Evolutionary conservation across 2,797 vertebrate genomes (phyloP).

Genomic region (Spatula clypeata): DNA sequence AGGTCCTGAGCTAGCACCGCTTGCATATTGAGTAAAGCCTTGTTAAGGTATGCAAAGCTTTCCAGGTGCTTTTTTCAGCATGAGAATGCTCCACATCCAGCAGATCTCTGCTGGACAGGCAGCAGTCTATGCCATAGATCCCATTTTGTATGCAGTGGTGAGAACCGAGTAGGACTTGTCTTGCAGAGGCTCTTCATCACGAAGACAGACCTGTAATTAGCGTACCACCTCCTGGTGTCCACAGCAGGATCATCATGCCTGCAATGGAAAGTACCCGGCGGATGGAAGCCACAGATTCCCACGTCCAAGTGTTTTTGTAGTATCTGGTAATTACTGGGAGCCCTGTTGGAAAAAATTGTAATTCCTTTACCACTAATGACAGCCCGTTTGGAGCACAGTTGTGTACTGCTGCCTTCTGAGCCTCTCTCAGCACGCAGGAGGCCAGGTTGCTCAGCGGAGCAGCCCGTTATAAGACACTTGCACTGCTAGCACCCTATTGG

Average conservation of each 20-base stretch:
- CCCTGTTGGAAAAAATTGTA: background rate
- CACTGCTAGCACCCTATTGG: background rate
- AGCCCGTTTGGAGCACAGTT: background rate
- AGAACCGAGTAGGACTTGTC: fast-evolving
- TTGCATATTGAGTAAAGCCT: background rate
- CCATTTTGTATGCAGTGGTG: background rate
- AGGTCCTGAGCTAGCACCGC: background rate
- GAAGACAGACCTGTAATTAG: conserved; percentile 13
- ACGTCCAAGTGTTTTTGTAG: background rate
- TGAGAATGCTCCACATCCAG: background rate
- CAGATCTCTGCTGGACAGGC: background rate
- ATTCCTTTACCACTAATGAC: background rate
- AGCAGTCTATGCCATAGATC: background rate
- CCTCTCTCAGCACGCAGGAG: fast-evolving
- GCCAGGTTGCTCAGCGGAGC: background rate
- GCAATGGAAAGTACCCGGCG: background rate
- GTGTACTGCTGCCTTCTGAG: background rate
- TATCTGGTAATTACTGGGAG: conserved; percentile 12
- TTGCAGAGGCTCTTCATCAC: background rate
- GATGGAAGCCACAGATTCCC: conserved; percentile 8
- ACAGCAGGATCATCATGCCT: background rate
- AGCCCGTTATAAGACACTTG: fast-evolving
- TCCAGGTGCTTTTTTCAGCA: background rate
- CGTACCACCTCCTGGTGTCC: background rate
- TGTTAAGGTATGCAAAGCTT: background rate